Base-by-base conservation (phyloP, 2,113 vertebrate species). In the Oophaga pumilio region DNA sequence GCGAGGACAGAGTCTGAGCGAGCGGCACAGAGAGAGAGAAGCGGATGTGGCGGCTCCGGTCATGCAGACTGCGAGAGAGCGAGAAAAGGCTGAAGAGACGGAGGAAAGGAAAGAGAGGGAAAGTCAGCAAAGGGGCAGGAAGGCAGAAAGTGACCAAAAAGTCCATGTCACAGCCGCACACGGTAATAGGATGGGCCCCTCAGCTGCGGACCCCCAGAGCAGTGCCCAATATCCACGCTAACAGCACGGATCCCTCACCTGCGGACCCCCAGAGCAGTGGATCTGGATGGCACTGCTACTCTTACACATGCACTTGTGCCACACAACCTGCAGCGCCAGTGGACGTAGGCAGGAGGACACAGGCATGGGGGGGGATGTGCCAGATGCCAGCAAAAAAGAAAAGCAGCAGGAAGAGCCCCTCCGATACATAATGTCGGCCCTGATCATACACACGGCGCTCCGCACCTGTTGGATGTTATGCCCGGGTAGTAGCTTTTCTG, bases 391-490 rank as follows among this genome's bases (percentile, higher is more conserved):
- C 62, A 8, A 66, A 15, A 28, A 5, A 17, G 33, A 33, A 22
- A 71, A 71, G 68, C 26, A 33, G 1, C 68, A 71, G 66, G 24
- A 71, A 33, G 14, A 8, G 17, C 26, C 68, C 9, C 6, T n/a
- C 15, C 3, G 14, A 17, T 1, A 49, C 71, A 43, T 24, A 24
- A 26, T 24, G 28, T 73, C 4, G 20, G 11, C 28, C 22, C 59
- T 53, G 43, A 10, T 1, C 26, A 14, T 15, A 33, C 17, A 9
- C 62, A 15, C 26, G 7, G 26, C 33, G 1, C 95, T 90, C 3
- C 14, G 56, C 92, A 99, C 98, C 98, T 95, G 95, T 99, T 98
- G 74, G 98, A 96, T 76, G 95, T 92, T 76, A 97, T 96, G 89
- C 94, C 93, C n/a, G 96, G 95, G 89, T 96, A 99, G 91, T 95